Conservation (phyloP, 92 coral and sea anemone genomes). For the Zoanthus sociatus region DNA sequence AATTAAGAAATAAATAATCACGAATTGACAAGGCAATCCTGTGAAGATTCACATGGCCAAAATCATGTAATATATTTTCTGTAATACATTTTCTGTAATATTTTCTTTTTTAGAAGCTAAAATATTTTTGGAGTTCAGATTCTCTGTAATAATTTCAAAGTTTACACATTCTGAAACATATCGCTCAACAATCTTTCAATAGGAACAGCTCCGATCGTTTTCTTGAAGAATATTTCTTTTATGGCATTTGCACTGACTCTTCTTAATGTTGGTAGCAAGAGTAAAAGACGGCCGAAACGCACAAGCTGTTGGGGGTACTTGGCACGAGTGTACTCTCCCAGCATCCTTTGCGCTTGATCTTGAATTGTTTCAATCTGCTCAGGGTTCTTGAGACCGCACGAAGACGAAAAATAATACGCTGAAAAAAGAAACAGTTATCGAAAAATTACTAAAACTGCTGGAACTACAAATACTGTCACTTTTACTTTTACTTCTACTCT, state of each 20-base stretch:
- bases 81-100: too few species aligned
- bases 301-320: slow-evolving; percentile 82
- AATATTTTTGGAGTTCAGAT: too few species aligned
- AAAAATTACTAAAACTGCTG: not conserved
- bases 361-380: slow-evolving; percentile 91
- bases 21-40: too few species aligned
- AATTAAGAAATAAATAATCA: too few species aligned
- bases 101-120: too few species aligned
- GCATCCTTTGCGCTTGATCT: slow-evolving; percentile 94
- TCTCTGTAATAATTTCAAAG: not conserved
- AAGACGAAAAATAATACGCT: slow-evolving; percentile 52
- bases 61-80: too few species aligned
- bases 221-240: slow-evolving; percentile 92
- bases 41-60: too few species aligned
- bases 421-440: not conserved
- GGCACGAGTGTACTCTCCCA: slow-evolving; percentile 87
- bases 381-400: slow-evolving; percentile 87
- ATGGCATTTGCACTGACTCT: slow-evolving; percentile 86
- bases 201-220: slow-evolving; percentile 94
- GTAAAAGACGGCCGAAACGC: slow-evolving; percentile 92
- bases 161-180: slow-evolving; percentile 79
- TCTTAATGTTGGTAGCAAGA: slow-evolving; percentile 80
- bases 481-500: not conserved
- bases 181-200: slow-evolving; percentile 88
- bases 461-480: not conserved